These are phyloP conservation scores for Gymnopithys bicolor DNA, from an alignment of 2,797 vertebrate species.

Conservation along the genomic window DNA sequence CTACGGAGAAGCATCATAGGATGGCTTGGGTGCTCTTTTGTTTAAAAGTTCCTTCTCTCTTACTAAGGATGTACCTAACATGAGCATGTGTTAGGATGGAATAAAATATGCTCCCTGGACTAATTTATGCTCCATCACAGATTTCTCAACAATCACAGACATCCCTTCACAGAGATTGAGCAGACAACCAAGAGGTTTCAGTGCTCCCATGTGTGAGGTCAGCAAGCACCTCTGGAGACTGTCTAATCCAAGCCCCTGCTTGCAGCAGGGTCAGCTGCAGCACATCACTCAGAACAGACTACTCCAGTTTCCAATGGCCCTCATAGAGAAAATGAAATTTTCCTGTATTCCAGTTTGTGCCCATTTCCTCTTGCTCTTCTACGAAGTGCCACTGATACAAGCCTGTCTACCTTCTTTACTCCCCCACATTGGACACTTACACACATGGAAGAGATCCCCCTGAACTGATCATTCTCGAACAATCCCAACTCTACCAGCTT, in stretches of 20 bases:
- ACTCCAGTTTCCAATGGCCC: background rate
- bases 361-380: background rate
- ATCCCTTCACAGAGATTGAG: background rate
- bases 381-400: background rate
- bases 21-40: background rate
- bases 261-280: background rate
- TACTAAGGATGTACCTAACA: background rate
- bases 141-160: background rate
- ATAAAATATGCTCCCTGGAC: background rate
- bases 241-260: background rate
- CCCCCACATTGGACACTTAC: no score
- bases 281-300: background rate
- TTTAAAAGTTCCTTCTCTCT: background rate
- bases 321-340: background rate
- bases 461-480: background rate
- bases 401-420: background rate
- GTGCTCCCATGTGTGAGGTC: background rate
- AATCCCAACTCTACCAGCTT: background rate
- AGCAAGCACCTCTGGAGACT: background rate
- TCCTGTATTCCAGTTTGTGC: background rate
- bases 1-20: rapidly evolving
- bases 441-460: background rate
- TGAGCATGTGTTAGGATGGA: background rate
- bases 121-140: background rate
- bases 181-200: background rate